Evolutionary conservation across 1,140 invertebrate species (phyloP), one percentile per base, ranked within the genome.

Genomic region (Bombus confusus): DNA sequence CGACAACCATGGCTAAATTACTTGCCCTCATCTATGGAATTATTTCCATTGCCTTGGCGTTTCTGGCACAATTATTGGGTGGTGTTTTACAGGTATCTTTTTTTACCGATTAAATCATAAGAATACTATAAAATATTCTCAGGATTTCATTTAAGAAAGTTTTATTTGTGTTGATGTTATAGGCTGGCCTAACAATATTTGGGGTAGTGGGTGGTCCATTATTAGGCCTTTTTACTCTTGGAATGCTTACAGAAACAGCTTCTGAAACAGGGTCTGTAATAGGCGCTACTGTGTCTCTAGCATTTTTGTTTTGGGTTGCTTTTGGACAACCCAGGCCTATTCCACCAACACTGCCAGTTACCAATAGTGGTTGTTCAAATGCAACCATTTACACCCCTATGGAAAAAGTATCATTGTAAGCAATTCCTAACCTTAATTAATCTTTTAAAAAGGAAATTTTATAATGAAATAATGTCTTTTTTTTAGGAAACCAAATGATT

Each of bases 121-220:
- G 15, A 41, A 15, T 28, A 43, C 6, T n/a, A 41, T 13, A n/a
- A 71, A 72, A 43, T 71, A 39, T 71, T 28, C 13, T 28, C 3
- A 2, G 10, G 4, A 28, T n/a, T n/a, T 72, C 28, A 62, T 22
- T 25, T 13, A 31, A 41, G 9, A 9, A 1, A 43, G 41, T 31
- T 22, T 41, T 71, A 25, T 13, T 75, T 62, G 6, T 15, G 18
- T 37, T 71, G 3, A 47, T 31, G 34, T 91, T 64, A 1, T 96
- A 98, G 95, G 97, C 97, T 3, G 96, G 97, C 13, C 93, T 98
- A 31, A 97, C 97, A 2, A 97, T 98, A 84, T 98, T 98, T 91
- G 97, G 97, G 39, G 96, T 98, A 31, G 96, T 98, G 43, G 97
- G 98, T 13, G 98, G 98, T 28, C 98, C 98, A 2, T 93, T 98